Evolutionary conservation across 2,797 vertebrate species (phyloP), one percentile per base, ranked within the genome.

Genomic region (Otolemur crassicaudatus): DNA sequence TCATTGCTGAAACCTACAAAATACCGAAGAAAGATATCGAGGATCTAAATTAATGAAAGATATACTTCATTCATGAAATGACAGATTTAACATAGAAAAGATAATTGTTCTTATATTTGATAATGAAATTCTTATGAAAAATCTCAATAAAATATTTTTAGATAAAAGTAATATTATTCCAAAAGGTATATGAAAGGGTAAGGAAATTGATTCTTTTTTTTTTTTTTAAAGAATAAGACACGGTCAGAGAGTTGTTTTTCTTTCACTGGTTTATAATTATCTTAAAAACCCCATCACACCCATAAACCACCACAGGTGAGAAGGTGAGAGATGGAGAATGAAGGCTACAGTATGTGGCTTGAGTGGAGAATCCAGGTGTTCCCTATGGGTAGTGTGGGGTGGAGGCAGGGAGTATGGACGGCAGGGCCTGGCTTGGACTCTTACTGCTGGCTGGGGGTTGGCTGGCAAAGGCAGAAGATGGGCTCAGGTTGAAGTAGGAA

Each of bases 231-330:
- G 58, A 97, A 97, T 77, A 97, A 96, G 82, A 97, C 98, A 91
- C 97, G 87, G 76, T 94, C 94, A 90, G 75, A 92, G 49, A 85
- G 75, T 79, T 97, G 86, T 92, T 91, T 91, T 97, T 40, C n/a
- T 73, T 95, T 97, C 97, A 97, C 97, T 98, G 94, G 81, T 97
- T 97, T 96, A 97, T 97, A 97, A 90, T 97, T 81, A 96, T 97
- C 86, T 97, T 96, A 96, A 97, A 96, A 97, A 96, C 87, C 84
- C 96, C 95, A 97, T 95, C 95, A 97, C 80, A 69, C 96, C 96
- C 96, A 96, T 94, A 95, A 94, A 95, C 96, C 97, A 95, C 96
- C 96, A 97, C 97, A 97, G 97, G 96, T 97, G 95, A 97, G 91
- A 65, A 75, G 96, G 94, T 91, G 95, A 97, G 89, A 91, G 96